Percentiles rank a stretch among this genome's conserved stretches.
phyloP scores from a whole-genome alignment of 2,113 vertebrate genomes.

The Trachemys scripta region DNA sequence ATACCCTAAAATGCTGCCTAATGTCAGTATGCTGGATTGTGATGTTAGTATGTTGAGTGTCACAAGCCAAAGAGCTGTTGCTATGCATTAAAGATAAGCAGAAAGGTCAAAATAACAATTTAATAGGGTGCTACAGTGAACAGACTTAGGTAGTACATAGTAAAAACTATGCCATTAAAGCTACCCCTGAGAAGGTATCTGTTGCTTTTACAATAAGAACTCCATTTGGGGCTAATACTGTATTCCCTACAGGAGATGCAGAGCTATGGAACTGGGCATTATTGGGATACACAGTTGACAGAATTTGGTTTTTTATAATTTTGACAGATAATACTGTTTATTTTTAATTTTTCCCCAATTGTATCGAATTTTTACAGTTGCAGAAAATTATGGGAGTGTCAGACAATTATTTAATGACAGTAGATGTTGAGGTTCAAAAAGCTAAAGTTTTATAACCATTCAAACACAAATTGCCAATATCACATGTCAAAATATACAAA shows the following conservation, averaged over 20 bases:
- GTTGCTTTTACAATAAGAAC: neutral
- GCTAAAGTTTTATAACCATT: neutral
- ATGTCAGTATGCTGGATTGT: neutral
- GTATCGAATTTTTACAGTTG: neutral
- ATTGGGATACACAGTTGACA: neutral
- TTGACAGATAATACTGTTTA: neutral
- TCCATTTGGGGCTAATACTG: neutral
- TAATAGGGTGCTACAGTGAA: neutral
- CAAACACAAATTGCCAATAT: neutral
- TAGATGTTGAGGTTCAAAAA: neutral
- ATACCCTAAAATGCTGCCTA: neutral
- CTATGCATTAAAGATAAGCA: neutral
- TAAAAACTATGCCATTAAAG: neutral
- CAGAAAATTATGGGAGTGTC: neutral
- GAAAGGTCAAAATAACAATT: neutral
- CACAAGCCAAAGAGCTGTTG: neutral
- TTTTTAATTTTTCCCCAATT: neutral
- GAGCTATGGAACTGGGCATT: neutral
- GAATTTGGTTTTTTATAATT: neutral
- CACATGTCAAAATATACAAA: neutral
- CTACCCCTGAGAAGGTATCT: neutral
- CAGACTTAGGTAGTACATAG: accelerated
- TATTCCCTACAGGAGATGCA: neutral
- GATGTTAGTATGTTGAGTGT: neutral
- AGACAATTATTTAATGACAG: neutral